phyloP scores from a whole-genome alignment of 1,140 invertebrate species.

The Megalopta genalis region DNA sequence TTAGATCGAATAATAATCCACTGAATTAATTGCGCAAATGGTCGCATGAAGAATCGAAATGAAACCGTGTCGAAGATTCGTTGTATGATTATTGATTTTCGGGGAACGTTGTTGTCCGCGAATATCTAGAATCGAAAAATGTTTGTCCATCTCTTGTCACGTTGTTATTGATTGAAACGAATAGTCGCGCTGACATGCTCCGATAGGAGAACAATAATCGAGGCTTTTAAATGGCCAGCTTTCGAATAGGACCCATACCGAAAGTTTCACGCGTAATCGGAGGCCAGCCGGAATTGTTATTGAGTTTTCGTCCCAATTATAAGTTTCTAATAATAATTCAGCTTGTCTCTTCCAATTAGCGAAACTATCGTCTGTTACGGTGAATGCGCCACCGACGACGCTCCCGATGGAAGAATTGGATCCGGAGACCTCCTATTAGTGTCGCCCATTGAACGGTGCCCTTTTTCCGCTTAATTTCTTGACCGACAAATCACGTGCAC shows the following conservation, averaged over 20 bases:
- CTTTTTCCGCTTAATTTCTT: slow-evolving; percentile 1
- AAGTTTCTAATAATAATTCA: slow-evolving; percentile 1
- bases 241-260: neutral
- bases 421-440: neutral
- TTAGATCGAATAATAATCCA: too few species aligned
- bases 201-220: too few species aligned
- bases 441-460: neutral
- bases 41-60: too few species aligned
- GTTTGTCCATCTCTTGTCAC: too few species aligned
- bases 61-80: too few species aligned
- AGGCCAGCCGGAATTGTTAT: neutral
- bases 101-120: too few species aligned
- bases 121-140: too few species aligned
- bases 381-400: neutral
- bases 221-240: neutral
- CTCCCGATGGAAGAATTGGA: neutral
- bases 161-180: too few species aligned
- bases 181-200: too few species aligned
- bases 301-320: slow-evolving; percentile 6
- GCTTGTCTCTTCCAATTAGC: slow-evolving; percentile 1
- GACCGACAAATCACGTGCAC: neutral
- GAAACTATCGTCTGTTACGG: neutral
- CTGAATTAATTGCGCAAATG: too few species aligned
- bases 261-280: neutral
- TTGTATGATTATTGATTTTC: too few species aligned